Evolutionary conservation across 2,888 invertebrate species (phyloP).

Genomic region (Drosophila falleni): DNA sequence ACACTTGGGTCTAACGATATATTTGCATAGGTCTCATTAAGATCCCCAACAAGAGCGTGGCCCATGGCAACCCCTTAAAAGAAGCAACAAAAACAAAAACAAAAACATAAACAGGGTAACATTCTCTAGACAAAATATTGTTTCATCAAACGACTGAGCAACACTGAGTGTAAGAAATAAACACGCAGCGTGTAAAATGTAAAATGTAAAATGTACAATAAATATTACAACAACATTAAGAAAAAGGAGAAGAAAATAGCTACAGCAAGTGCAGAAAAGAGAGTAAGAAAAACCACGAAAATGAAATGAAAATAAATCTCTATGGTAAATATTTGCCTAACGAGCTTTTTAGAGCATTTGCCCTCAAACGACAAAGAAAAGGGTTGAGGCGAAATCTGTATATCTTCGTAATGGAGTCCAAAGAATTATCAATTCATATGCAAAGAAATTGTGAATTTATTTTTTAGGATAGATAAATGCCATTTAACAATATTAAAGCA

Average conservation of each 20-base stretch:
- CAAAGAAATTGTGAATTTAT: slow-evolving; percentile 16
- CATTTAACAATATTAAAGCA: slow-evolving; percentile 21
- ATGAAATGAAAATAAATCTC: slow-evolving; percentile 68
- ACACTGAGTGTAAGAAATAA: slow-evolving; percentile 63
- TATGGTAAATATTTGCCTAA: slow-evolving; percentile 67
- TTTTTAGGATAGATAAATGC: slow-evolving; percentile 20
- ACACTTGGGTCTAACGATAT: slow-evolving; percentile 75
- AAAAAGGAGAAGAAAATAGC: slow-evolving; percentile 10
- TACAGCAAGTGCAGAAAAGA: slow-evolving; percentile 9
- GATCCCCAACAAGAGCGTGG: slow-evolving; percentile 25
- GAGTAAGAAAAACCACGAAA: slow-evolving; percentile 36
- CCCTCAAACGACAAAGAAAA: slow-evolving; percentile 10
- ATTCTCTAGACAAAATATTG: not conserved
- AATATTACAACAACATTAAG: slow-evolving; percentile 55
- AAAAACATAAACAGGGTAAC: slow-evolving; percentile 5
- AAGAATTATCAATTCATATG: slow-evolving; percentile 29
- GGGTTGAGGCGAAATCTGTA: slow-evolving; percentile 26
- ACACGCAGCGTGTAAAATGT: slow-evolving; percentile 66
- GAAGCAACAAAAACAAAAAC: slow-evolving; percentile 21
- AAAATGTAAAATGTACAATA: slow-evolving; percentile 72
- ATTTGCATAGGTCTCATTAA: slow-evolving; percentile 80
- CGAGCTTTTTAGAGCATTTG: slow-evolving; percentile 55
- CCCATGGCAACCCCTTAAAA: slow-evolving; percentile 45
- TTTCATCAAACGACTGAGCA: slow-evolving; percentile 16
- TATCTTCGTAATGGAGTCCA: slow-evolving; percentile 26